phyloP scores from a whole-genome alignment of 2,797 vertebrate species.

The Alectoris magna region DNA sequence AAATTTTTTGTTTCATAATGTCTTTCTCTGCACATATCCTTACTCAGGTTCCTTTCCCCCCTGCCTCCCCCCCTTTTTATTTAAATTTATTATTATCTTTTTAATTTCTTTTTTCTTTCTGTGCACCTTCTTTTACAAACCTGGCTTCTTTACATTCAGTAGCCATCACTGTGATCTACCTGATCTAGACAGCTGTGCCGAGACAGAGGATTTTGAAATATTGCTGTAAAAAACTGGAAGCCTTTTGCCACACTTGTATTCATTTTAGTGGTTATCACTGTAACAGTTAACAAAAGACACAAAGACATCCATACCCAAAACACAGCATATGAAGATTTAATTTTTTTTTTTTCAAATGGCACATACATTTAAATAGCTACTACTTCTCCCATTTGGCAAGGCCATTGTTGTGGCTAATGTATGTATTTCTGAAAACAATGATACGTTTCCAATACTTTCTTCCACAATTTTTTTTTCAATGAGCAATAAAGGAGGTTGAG shows the following conservation, averaged over 20 bases:
- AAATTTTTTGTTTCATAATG: not conserved
- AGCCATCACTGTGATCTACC: slow-evolving; percentile 37
- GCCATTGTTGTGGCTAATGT: slow-evolving; percentile 85
- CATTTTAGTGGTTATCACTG: slow-evolving; percentile 71
- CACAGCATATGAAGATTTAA: slow-evolving; percentile 79
- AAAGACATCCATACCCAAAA: slow-evolving; percentile 71
- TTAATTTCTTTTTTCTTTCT: slow-evolving; percentile 8
- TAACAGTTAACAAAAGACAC: slow-evolving; percentile 72
- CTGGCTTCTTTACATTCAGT: slow-evolving; percentile 37
- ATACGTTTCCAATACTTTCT: slow-evolving; percentile 84
- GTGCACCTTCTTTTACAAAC: not conserved
- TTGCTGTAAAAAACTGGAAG: slow-evolving; percentile 41
- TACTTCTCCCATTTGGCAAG: slow-evolving; percentile 83
- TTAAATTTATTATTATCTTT: not conserved
- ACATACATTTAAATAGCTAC: slow-evolving; percentile 69
- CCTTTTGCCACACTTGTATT: slow-evolving; percentile 63
- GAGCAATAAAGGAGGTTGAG: slow-evolving; percentile 87
- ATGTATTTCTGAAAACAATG: slow-evolving; percentile 86
- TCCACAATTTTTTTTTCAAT: slow-evolving; percentile 82
- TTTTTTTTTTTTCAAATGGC: slow-evolving; percentile 67
- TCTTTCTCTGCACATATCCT: not conserved
- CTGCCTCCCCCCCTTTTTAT: not conserved
- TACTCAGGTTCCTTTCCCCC: not conserved
- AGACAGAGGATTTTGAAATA: slow-evolving; percentile 59
- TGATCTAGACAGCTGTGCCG: slow-evolving; percentile 48